These are phyloP conservation scores for Podabrus alpinus DNA, from an alignment of 2,888 invertebrate species.

Conservation along the genomic window DNA sequence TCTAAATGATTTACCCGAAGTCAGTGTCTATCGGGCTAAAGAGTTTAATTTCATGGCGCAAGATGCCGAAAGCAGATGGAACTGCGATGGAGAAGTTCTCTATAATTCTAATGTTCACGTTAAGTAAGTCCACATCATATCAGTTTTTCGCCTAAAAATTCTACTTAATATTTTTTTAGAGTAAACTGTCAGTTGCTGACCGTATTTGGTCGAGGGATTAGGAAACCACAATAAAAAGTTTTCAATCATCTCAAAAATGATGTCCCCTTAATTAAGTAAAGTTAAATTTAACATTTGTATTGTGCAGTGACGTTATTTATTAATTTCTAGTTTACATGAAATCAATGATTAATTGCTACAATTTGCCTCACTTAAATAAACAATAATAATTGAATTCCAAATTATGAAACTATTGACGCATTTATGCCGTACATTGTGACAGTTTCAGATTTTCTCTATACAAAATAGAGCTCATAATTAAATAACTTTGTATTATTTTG, in stretches of 20 bases:
- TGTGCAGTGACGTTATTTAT: not conserved
- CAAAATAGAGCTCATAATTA: not conserved
- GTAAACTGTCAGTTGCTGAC: slow-evolving; percentile 74
- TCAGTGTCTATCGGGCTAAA: slow-evolving; percentile 72
- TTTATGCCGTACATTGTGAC: not conserved
- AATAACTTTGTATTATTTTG: no score
- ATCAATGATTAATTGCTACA: not conserved
- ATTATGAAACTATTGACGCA: not conserved
- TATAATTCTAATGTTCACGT: slow-evolving; percentile 67
- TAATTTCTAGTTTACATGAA: not conserved
- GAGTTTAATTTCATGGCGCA: slow-evolving; percentile 68
- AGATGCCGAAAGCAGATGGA: slow-evolving; percentile 68
- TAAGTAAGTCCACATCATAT: slow-evolving; percentile 53
- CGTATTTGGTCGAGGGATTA: slow-evolving; percentile 65
- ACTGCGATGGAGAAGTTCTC: slow-evolving; percentile 80
- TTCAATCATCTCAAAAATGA: no score
- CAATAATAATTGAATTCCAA: not conserved
- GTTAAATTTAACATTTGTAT: not conserved
- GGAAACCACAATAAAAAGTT: not conserved
- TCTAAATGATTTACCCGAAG: slow-evolving; percentile 75
- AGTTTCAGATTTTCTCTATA: not conserved
- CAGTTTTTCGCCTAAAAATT: not conserved
- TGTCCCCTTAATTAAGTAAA: no score
- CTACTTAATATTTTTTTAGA: slow-evolving; percentile 52
- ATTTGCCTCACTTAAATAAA: not conserved